Conservation (phyloP, 2,797 vertebrate genomes). For the Peromyscus eremicus region DNA sequence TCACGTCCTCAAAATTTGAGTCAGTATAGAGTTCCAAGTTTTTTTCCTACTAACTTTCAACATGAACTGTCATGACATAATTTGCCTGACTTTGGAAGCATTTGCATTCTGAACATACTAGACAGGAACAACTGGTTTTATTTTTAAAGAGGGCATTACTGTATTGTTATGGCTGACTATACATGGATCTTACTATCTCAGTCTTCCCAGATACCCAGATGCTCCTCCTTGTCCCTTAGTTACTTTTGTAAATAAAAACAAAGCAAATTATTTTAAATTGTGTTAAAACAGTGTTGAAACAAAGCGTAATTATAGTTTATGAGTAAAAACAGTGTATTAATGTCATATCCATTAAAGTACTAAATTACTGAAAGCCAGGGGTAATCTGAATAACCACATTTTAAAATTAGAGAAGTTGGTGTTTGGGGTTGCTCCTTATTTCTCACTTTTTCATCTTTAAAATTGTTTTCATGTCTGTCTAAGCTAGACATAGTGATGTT, state of each 20-base stretch:
- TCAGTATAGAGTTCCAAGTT: constrained; percentile 23
- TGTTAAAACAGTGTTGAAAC: constrained; percentile 56
- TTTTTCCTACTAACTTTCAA: constrained; percentile 68
- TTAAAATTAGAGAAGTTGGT: constrained; percentile 50
- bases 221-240: constrained; percentile 42
- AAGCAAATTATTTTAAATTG: constrained; percentile 33
- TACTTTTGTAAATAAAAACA: constrained; percentile 46
- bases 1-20: constrained; percentile 41
- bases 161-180: constrained; percentile 50
- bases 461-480: not conserved
- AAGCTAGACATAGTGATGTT: not conserved
- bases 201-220: not conserved
- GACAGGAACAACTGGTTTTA: constrained; percentile 84
- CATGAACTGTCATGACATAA: constrained; percentile 67
- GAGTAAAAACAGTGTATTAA: constrained; percentile 47
- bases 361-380: constrained; percentile 13
- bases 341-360: constrained; percentile 2
- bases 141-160: constrained; percentile 68
- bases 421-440: constrained; percentile 7
- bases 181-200: constrained; percentile 59
- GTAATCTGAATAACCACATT: constrained; percentile 48
- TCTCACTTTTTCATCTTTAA: constrained; percentile 52
- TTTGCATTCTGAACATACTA: constrained; percentile 75
- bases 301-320: constrained; percentile 4
- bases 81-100: constrained; percentile 70